Percentiles rank a stretch among this genome's conserved stretches.
Evolutionary conservation across 2,888 invertebrate species (phyloP).

Genomic region (Brachypalpus laphriformis): DNA sequence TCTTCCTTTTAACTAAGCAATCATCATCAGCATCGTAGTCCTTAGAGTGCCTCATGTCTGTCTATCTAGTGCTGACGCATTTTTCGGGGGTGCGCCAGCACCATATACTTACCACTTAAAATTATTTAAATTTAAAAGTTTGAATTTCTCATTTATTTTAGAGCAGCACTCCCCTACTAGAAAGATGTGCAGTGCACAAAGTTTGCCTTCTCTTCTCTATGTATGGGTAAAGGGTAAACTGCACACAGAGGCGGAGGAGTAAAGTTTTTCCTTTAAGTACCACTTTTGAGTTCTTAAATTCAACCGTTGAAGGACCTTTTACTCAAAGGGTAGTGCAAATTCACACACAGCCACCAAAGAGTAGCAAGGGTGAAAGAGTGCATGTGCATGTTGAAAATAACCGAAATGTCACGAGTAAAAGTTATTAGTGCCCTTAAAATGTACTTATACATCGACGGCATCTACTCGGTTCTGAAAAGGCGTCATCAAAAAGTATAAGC

Average conservation of each 20-base stretch:
- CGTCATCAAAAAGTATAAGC: slow-evolving; percentile 48
- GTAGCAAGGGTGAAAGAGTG: slow-evolving; percentile 32
- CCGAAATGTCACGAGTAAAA: slow-evolving; percentile 70
- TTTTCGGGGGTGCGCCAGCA: slow-evolving; percentile 46
- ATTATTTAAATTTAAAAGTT: slow-evolving; percentile 74
- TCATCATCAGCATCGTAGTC: slow-evolving; percentile 61
- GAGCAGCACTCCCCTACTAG: slow-evolving; percentile 41
- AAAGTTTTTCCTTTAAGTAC: slow-evolving; percentile 66
- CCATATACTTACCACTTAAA: slow-evolving; percentile 67
- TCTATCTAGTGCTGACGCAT: slow-evolving; percentile 32
- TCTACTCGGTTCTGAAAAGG: slow-evolving; percentile 11
- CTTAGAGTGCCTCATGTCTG: slow-evolving; percentile 41
- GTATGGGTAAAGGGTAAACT: slow-evolving; percentile 11
- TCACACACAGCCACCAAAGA: background rate
- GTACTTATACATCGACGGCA: slow-evolving; percentile 33
- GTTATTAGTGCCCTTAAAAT: slow-evolving; percentile 67
- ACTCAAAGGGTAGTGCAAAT: background rate
- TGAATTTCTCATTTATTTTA: slow-evolving; percentile 71
- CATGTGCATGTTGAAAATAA: slow-evolving; percentile 69
- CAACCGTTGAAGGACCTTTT: slow-evolving; percentile 44
- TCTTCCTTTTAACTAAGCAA: slow-evolving; percentile 42
- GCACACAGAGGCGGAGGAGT: slow-evolving; percentile 39
- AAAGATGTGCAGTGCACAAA: slow-evolving; percentile 41
- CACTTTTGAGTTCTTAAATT: slow-evolving; percentile 69
- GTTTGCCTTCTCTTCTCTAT: slow-evolving; percentile 18